Conservation (phyloP, 2,888 invertebrate species). For the Smittia aterrima region DNA sequence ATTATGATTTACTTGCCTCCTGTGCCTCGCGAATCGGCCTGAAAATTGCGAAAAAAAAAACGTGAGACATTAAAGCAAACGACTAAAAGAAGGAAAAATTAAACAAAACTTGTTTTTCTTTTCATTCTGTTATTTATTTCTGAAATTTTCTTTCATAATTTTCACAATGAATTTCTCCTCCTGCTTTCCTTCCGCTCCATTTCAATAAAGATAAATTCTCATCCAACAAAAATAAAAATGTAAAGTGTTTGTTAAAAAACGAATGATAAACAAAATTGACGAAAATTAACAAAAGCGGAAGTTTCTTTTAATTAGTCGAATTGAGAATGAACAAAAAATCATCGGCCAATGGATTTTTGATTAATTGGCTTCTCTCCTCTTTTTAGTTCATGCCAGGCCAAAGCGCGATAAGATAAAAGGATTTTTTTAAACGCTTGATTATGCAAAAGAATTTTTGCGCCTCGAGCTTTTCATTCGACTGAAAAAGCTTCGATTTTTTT, state of each 20-base stretch:
- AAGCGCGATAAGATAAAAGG: neutral
- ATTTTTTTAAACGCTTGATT: neutral
- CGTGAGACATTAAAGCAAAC: neutral
- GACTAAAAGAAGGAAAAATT: neutral
- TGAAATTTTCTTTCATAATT: slow-evolving; percentile 11
- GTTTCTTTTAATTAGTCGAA: slow-evolving; percentile 1
- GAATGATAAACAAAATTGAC: neutral
- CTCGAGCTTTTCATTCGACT: neutral
- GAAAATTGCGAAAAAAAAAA: neutral
- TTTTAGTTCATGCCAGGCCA: neutral
- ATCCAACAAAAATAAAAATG: neutral
- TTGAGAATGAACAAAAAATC: neutral
- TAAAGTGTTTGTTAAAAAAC: neutral
- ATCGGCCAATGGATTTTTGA: slow-evolving; percentile 1
- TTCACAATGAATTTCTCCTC: neutral
- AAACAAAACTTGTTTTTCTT: neutral
- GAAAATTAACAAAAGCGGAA: neutral
- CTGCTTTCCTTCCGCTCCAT: no score
- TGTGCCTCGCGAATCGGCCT: neutral
- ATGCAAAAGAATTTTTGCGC: neutral
- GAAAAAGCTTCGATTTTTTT: neutral
- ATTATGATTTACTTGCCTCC: neutral
- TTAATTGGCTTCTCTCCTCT: neutral
- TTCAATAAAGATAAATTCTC: neutral
- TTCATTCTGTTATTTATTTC: slow-evolving; percentile 18